Conservation (phyloP, 2,888 invertebrate genomes). For the Polia nebulosa region DNA sequence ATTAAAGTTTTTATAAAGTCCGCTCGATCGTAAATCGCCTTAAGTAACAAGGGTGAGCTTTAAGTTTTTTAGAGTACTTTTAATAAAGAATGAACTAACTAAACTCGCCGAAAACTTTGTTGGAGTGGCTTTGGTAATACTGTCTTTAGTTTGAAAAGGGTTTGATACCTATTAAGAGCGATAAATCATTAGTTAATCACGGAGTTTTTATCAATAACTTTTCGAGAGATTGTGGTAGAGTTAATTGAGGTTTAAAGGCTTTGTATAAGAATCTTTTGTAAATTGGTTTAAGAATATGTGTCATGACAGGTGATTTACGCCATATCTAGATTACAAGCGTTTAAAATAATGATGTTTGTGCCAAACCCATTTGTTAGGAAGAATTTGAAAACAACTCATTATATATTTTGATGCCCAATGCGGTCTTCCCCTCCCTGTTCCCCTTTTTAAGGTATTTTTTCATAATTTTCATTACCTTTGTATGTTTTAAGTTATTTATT, state of each 20-base stretch:
- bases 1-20: conserved; percentile 83
- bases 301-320: conserved; percentile 56
- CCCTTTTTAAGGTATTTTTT: too few species aligned
- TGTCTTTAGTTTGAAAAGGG: conserved; percentile 67
- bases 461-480: too few species aligned
- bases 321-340: conserved; percentile 16
- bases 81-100: conserved; percentile 77
- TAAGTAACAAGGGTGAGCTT: conserved; percentile 86
- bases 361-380: background rate
- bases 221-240: conserved; percentile 64
- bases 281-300: conserved; percentile 56
- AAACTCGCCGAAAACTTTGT: conserved; percentile 72
- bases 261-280: conserved; percentile 59
- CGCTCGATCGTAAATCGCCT: conserved; percentile 83
- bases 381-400: too few species aligned
- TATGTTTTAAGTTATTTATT: too few species aligned
- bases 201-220: conserved; percentile 65
- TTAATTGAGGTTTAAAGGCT: conserved; percentile 66
- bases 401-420: too few species aligned
- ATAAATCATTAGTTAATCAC: conserved; percentile 72
- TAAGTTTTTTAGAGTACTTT: conserved; percentile 81
- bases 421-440: too few species aligned
- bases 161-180: conserved; percentile 63
- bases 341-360: background rate
- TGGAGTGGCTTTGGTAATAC: conserved; percentile 63